Conservation (phyloP, 2,797 vertebrate species). For the Calcarius lapponicus region DNA sequence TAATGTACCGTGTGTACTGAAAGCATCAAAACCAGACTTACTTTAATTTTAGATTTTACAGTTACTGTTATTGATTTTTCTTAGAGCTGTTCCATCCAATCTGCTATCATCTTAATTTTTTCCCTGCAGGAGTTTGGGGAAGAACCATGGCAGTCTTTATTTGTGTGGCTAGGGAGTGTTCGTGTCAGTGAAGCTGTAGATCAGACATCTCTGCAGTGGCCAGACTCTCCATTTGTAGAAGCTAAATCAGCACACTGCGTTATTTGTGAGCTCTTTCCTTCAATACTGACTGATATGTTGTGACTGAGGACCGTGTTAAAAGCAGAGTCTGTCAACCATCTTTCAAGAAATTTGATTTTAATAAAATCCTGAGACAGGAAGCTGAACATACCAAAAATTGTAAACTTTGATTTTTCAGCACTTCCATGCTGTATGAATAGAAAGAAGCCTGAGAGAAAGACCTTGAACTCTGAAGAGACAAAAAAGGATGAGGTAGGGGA, state of each 20-base stretch:
- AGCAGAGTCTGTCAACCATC: background rate
- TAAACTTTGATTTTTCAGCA: background rate
- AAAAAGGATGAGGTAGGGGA: background rate
- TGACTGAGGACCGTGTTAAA: background rate
- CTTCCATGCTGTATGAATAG: background rate
- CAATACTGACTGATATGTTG: background rate
- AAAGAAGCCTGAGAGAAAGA: background rate
- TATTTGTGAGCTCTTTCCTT: background rate
- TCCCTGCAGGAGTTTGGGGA: background rate
- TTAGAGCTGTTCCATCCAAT: conserved; percentile 46
- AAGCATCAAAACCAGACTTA: conserved; percentile 64
- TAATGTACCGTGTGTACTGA: conserved; percentile 65
- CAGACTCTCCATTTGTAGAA: background rate
- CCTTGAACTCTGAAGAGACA: background rate
- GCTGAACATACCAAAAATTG: background rate
- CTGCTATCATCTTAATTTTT: conserved; percentile 12
- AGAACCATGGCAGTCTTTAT: background rate
- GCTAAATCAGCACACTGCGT: background rate
- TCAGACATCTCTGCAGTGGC: background rate
- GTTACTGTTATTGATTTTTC: conserved; percentile 63
- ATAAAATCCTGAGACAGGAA: background rate
- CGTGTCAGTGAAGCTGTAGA: background rate
- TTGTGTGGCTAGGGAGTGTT: background rate
- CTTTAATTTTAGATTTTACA: conserved; percentile 69
- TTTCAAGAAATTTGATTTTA: background rate